phyloP scores from a whole-genome alignment of 2,888 invertebrate species.

The Rosalia funebris region DNA sequence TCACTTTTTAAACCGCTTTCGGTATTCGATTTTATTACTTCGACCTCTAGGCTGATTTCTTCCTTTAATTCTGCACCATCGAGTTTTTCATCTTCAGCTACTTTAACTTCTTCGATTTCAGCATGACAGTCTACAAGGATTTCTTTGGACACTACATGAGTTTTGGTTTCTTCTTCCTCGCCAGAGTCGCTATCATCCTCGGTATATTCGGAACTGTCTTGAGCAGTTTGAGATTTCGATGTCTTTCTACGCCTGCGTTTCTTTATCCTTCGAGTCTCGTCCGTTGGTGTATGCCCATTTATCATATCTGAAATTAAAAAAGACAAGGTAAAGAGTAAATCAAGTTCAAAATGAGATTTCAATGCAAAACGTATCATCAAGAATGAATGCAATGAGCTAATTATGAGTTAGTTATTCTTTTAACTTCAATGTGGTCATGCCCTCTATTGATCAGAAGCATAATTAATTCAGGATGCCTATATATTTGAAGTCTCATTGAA shows the following conservation, averaged over 20 bases:
- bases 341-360: neutral
- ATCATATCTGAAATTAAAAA: conserved; percentile 40
- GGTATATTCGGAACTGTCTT: conserved; percentile 52
- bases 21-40: neutral
- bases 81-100: neutral
- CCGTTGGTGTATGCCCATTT: conserved; percentile 33
- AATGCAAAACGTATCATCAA: too few relatives aligned
- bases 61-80: neutral
- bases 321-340: neutral
- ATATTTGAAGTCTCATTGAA: too few relatives aligned
- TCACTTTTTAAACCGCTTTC: neutral
- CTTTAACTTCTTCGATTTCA: conserved; percentile 42
- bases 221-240: conserved; percentile 42
- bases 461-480: too few relatives aligned
- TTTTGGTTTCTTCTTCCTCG: conserved; percentile 22
- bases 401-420: too few relatives aligned
- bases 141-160: neutral
- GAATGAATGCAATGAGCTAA: too few relatives aligned
- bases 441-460: too few relatives aligned
- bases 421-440: too few relatives aligned
- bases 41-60: neutral
- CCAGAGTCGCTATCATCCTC: conserved; percentile 41
- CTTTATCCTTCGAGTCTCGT: conserved; percentile 45
- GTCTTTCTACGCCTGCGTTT: conserved; percentile 53
- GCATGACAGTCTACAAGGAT: conserved; percentile 7